Percentiles rank a stretch among this genome's conserved stretches.
These are phyloP conservation scores for Eilema sororculum DNA, from an alignment of 2,888 invertebrate species.

Conservation along the genomic window DNA sequence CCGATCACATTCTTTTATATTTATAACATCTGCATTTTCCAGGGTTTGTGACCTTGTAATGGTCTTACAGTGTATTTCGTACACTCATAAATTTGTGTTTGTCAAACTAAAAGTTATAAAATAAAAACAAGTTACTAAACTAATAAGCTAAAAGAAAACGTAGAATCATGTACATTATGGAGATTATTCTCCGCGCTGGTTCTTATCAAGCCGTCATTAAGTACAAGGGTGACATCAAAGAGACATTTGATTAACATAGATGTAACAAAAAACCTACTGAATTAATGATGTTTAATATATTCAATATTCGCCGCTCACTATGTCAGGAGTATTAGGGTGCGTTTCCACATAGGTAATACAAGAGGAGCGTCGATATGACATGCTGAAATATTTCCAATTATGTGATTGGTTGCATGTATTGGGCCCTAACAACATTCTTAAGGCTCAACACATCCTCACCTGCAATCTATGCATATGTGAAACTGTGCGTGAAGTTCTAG, in stretches of 20 bases:
- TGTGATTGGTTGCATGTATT: background rate
- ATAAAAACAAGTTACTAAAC: background rate
- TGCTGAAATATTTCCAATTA: background rate
- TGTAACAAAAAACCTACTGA: conserved; percentile 39
- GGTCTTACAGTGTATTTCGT: no score
- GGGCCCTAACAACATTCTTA: no score
- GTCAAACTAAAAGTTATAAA: background rate
- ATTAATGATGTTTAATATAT: conserved; percentile 35
- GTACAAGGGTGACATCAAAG: conserved; percentile 53
- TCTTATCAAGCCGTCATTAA: conserved; percentile 49
- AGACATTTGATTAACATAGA: conserved; percentile 46
- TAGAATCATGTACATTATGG: background rate
- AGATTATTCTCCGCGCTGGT: conserved; percentile 24
- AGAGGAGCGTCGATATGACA: background rate
- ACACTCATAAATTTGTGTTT: no score
- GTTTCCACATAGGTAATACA: background rate
- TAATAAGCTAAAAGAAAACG: background rate
- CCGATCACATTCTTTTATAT: no score
- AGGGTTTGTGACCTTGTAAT: no score
- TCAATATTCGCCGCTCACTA: conserved; percentile 40
- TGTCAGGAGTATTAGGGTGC: conserved; percentile 23
- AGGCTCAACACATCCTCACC: no score
- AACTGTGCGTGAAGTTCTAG: no score
- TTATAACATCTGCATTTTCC: no score
- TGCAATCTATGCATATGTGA: no score